phyloP scores from a whole-genome alignment of 53 echinoderm and acorn worm genomes.

The Stichopus horrens region DNA sequence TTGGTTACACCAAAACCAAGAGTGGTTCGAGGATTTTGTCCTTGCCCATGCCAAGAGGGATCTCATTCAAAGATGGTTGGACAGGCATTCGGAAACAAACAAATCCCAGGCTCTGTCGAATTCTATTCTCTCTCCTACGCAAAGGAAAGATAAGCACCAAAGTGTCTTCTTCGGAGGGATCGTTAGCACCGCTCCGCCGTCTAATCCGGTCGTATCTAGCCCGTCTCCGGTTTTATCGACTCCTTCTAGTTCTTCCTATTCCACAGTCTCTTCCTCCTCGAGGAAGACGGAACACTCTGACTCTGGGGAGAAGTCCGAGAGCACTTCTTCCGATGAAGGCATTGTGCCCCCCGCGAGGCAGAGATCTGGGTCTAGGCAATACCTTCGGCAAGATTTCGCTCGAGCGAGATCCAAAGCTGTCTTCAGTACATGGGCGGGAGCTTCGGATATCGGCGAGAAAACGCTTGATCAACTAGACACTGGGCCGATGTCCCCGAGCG shows the following conservation, averaged over 20 bases:
- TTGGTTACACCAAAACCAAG: slow-evolving; percentile 83
- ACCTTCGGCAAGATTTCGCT: slow-evolving; percentile 94
- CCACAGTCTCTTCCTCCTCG: slow-evolving; percentile 41
- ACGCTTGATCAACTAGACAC: slow-evolving; percentile 58
- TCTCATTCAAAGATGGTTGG: slow-evolving; percentile 81
- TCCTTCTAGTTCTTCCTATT: slow-evolving; percentile 46
- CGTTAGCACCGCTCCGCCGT: slow-evolving; percentile 3
- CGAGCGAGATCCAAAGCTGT: slow-evolving; percentile 84
- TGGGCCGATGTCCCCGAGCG: slow-evolving; percentile 74
- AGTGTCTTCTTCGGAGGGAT: slow-evolving; percentile 49
- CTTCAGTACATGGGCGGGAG: slow-evolving; percentile 90
- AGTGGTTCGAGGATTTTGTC: slow-evolving; percentile 95
- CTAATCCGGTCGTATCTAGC: slow-evolving; percentile 25
- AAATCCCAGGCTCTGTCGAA: slow-evolving; percentile 18
- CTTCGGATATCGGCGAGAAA: slow-evolving; percentile 37
- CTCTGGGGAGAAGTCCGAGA: slow-evolving; percentile 62
- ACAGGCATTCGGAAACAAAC: slow-evolving; percentile 57
- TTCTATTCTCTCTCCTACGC: slow-evolving; percentile 37
- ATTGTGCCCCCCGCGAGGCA: slow-evolving; percentile 69
- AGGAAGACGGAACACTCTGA: slow-evolving; percentile 54
- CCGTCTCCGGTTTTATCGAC: slow-evolving; percentile 49
- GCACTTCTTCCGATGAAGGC: slow-evolving; percentile 65
- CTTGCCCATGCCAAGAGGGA: slow-evolving; percentile 65
- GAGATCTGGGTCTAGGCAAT: slow-evolving; percentile 91
- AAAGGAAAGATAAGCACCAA: slow-evolving; percentile 5